These are phyloP conservation scores for Branchipolynoe longqiensis DNA, from an alignment of 2,888 invertebrate genomes.

Conservation along the genomic window DNA sequence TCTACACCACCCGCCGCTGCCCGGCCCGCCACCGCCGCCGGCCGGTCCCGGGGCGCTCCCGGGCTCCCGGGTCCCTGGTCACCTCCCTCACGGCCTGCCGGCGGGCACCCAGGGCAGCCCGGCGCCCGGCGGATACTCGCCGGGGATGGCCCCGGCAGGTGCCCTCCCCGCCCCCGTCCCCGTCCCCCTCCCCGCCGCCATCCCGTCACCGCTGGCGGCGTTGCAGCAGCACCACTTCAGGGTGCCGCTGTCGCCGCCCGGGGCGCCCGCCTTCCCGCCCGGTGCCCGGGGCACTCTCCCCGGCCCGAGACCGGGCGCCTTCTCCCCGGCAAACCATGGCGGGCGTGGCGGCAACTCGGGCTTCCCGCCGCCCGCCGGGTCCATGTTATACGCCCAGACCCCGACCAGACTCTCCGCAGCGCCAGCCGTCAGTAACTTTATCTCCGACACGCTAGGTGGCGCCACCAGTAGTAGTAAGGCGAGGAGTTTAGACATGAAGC, in stretches of 20 bases:
- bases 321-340: neutral
- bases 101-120: neutral
- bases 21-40: constrained; percentile 31
- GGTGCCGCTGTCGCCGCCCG: no score
- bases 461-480: constrained; percentile 36
- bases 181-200: no score
- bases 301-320: neutral
- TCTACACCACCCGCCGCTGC: constrained; percentile 7
- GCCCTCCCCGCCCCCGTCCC: neutral
- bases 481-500: constrained; percentile 14
- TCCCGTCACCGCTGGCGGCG: no score
- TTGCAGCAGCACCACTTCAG: neutral
- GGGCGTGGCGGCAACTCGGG: neutral
- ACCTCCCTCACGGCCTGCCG: no score
- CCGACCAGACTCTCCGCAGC: constrained; percentile 19
- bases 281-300: neutral
- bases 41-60: neutral
- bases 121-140: neutral
- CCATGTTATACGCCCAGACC: no score
- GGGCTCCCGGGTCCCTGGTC: neutral
- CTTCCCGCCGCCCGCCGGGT: neutral
- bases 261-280: no score
- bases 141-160: neutral
- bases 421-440: constrained; percentile 5
- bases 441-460: constrained; percentile 40